Evolutionary conservation across 1,140 invertebrate species (phyloP), one percentile per base, ranked within the genome.

Genomic region (Nasonia vitripennis): DNA sequence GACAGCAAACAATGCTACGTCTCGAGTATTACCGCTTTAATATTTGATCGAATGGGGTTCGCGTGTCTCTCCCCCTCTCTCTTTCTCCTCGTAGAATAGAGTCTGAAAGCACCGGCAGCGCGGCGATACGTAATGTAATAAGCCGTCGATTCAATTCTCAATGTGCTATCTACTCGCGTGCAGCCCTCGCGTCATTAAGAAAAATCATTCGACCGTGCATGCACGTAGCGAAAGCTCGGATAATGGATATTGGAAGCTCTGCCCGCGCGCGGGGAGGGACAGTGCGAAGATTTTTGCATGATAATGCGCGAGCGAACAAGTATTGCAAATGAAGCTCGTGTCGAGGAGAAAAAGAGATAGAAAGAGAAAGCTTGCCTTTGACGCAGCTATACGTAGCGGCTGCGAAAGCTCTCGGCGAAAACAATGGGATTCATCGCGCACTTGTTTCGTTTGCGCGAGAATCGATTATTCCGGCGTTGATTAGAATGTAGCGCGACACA

Each of bases 181-280:
- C 78, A 34, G 55, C 17, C 48, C 11, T 27, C 20, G 74, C 23
- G 34, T 70, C 74, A 78, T 83, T 83, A 78, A 78, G 82, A 78
- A 78, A 78, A 78, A 78, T 83, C 73, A 77, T 77, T 82, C 23
- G 68, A 0, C n/a, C 67, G 62, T 45, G 17, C 5, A 20, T 51
- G 11, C 14, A 20, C 1, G 55, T n/a, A 62, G 51, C 55, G 6
- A 45, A 7, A 9, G 17, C 31, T 27, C 31, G 23, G 20, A 77
- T 83, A 83, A 83, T 83, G 81, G 74, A 83, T 83, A 77, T 82
- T 82, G 81, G 17, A 62, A 81, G 70, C 9, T 71, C 68, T 45
- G 11, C 0, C 14, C 67, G 45, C 0, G 10, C 45, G 9, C 10
- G 68, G 7, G 9, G 68, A 4, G 27, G 68, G 68, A 11, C 31